A percentile compares a stretch with the other conserved stretches of the same genome.
Conservation (phyloP, 2,113 vertebrate genomes). For the Nyctibius bracteatus region DNA sequence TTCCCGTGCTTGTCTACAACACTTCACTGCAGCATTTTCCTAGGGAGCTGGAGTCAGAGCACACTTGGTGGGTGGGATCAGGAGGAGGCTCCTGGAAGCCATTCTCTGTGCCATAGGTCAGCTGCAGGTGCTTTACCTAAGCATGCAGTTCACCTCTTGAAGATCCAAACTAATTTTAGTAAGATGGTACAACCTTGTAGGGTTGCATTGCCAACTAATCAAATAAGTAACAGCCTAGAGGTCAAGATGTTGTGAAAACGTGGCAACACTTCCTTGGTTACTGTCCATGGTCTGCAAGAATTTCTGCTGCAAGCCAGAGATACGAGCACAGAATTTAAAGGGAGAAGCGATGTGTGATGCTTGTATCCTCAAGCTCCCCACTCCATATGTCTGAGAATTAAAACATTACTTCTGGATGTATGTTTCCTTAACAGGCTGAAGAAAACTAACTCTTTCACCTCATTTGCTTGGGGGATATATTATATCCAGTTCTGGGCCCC, state of each 20-base stretch:
- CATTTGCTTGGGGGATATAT: background rate
- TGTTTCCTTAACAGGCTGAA: background rate
- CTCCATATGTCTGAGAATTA: conserved; percentile 15
- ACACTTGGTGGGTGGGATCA: background rate
- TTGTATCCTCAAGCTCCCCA: background rate
- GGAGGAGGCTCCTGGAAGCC: background rate
- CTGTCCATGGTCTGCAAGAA: background rate
- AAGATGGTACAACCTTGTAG: background rate
- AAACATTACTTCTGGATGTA: conserved; percentile 6
- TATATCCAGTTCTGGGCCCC: too few relatives aligned
- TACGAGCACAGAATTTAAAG: background rate
- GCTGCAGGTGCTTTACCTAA: background rate
- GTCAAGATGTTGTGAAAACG: background rate
- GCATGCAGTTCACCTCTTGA: background rate
- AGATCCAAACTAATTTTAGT: background rate
- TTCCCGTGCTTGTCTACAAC: background rate
- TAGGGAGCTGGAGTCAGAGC: background rate
- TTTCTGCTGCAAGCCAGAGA: background rate
- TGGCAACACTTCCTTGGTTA: background rate
- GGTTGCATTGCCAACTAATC: background rate
- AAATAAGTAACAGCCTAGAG: background rate
- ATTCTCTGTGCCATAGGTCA: background rate
- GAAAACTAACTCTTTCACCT: background rate
- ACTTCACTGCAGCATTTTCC: background rate
- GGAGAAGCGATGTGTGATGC: background rate